Evolutionary conservation across 2,113 vertebrate species (phyloP).

Genomic region (Spea bombifrons): DNA sequence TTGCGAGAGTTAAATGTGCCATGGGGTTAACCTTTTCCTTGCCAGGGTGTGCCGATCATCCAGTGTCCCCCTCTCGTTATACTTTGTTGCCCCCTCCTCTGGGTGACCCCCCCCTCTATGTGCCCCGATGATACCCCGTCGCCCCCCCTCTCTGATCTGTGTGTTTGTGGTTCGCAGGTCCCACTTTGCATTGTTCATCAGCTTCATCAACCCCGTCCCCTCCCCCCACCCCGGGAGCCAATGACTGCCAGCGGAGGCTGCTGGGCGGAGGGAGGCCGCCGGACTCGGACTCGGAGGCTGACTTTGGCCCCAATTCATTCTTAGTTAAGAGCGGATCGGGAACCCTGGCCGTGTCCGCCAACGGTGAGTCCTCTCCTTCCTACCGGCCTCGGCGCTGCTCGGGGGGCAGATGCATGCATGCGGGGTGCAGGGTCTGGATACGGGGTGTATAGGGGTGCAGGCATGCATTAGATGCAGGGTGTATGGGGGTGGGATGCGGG

Average conservation of each 20-base stretch:
- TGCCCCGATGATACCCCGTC: constrained; percentile 22
- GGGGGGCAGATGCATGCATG: not conserved
- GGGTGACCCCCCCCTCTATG: too few relatives aligned
- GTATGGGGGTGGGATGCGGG: too few relatives aligned
- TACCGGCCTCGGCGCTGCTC: not conserved
- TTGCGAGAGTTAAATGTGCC: not conserved
- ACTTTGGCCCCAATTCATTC: constrained; percentile 94
- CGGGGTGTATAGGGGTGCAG: too few relatives aligned
- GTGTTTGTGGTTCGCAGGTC: constrained; percentile 89
- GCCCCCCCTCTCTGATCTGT: constrained; percentile 65
- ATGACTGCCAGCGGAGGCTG: constrained; percentile 92
- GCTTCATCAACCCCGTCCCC: constrained; percentile 90
- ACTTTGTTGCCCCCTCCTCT: not conserved
- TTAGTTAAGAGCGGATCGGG: constrained; percentile 95
- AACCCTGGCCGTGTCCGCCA: constrained; percentile 79
- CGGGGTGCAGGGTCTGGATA: not conserved
- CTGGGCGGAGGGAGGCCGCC: constrained; percentile 93
- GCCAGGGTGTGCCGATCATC: not conserved
- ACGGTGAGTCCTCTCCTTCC: constrained; percentile 56
- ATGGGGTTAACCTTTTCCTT: not conserved
- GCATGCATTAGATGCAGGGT: too few relatives aligned
- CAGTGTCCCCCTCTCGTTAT: not conserved
- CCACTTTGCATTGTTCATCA: constrained; percentile 88
- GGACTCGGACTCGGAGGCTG: constrained; percentile 85
- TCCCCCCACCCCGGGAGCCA: constrained; percentile 84